phyloP scores from a whole-genome alignment of 2,113 vertebrate species.

The Anoplopoma fimbria region DNA sequence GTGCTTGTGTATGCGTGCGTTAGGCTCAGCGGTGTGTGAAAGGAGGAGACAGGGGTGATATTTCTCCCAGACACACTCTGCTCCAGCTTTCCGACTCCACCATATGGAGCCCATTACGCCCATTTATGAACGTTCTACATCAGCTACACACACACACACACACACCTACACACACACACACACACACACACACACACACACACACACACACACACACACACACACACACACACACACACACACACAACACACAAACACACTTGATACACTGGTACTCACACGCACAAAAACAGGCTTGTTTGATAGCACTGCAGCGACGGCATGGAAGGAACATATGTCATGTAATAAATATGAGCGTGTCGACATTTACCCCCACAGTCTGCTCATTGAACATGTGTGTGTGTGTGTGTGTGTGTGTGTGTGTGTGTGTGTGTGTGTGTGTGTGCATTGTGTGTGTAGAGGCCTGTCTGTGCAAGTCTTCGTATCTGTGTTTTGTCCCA shows the following conservation, averaged over 20 bases:
- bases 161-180: constrained; percentile 20
- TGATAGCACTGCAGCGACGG: not conserved
- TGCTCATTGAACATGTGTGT: constrained; percentile 1
- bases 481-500: constrained; percentile 64
- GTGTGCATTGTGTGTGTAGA: constrained; percentile 30
- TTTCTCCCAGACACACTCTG: constrained; percentile 55
- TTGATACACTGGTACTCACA: too few relatives aligned
- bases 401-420: not conserved
- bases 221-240: constrained; percentile 3
- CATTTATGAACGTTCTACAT: constrained; percentile 46
- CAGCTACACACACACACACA: constrained; percentile 11
- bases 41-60: constrained; percentile 58
- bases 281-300: not conserved
- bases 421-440: constrained; percentile 8
- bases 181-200: constrained; percentile 9
- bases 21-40: constrained; percentile 42
- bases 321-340: constrained; percentile 31
- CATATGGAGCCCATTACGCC: constrained; percentile 65
- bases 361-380: constrained; percentile 22
- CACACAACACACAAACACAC: not conserved
- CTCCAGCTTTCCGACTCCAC: constrained; percentile 50
- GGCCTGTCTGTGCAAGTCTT: constrained; percentile 50
- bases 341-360: constrained; percentile 34
- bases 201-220: not conserved
- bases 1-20: constrained; percentile 16